Evolutionary conservation across 2,113 vertebrate species (phyloP).

Genomic region (Ursus arctos): DNA sequence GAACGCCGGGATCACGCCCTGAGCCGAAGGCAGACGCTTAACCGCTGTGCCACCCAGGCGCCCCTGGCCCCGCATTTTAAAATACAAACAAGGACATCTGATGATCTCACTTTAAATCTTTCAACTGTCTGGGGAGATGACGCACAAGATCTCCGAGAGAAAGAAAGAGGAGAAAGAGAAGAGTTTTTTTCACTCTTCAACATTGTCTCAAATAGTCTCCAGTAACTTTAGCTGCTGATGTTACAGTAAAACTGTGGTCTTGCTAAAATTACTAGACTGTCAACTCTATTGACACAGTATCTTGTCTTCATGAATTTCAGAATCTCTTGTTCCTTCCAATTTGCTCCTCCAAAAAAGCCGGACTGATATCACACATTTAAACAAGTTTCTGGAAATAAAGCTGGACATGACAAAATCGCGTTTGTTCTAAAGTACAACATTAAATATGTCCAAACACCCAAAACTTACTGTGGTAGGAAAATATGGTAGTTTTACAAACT

Average conservation of each 20-base stretch:
- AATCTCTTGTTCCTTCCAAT: slow-evolving; percentile 50
- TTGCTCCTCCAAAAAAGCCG: neutral
- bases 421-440: neutral
- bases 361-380: neutral
- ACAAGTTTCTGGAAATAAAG: neutral
- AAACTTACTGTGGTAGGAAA: neutral
- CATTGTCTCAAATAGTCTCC: slow-evolving; percentile 50
- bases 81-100: slow-evolving; percentile 69
- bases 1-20: too few species aligned
- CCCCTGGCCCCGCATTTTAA: slow-evolving; percentile 63
- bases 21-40: too few species aligned
- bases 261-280: slow-evolving; percentile 60
- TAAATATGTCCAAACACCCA: neutral
- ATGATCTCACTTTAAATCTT: slow-evolving; percentile 64
- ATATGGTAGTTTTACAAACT: neutral
- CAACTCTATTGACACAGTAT: neutral
- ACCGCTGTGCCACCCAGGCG: too few species aligned
- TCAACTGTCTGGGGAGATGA: neutral
- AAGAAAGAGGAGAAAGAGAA: neutral
- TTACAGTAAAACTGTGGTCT: slow-evolving; percentile 60
- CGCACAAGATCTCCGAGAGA: neutral
- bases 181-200: slow-evolving; percentile 53
- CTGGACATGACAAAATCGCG: neutral
- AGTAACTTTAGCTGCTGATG: slow-evolving; percentile 68
- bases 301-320: slow-evolving; percentile 12